A percentile compares a stretch with the other conserved stretches of the same genome.
Conservation (phyloP, 2,113 vertebrate genomes). For the Megalops atlanticus region DNA sequence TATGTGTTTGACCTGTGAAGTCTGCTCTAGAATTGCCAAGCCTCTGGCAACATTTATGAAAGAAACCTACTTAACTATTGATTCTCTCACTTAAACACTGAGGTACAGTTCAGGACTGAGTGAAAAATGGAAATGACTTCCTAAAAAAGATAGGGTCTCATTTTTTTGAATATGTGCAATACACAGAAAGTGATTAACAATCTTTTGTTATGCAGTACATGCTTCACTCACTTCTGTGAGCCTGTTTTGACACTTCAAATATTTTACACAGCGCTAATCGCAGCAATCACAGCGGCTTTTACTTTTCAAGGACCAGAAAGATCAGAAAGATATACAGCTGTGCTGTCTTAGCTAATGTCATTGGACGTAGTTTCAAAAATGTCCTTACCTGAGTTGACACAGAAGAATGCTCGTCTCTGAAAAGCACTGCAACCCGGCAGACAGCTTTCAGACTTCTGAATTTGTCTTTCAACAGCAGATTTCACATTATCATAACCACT, state of each 20-base stretch:
- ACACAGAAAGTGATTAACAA: too few species aligned
- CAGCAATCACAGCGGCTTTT: too few species aligned
- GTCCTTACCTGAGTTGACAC: conserved; percentile 47
- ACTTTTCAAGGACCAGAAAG: too few species aligned
- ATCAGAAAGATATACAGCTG: not conserved
- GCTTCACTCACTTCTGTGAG: too few species aligned
- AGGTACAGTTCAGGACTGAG: not conserved
- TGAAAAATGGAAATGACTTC: not conserved
- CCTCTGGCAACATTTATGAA: not conserved
- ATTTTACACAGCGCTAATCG: too few species aligned
- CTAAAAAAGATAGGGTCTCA: too few species aligned
- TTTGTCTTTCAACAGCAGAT: conserved; percentile 9
- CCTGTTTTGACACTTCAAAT: too few species aligned
- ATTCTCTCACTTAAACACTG: not conserved
- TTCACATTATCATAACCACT: conserved; percentile 58
- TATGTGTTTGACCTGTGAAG: not conserved
- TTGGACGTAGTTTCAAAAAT: not conserved
- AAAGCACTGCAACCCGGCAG: not conserved
- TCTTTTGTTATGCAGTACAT: too few species aligned
- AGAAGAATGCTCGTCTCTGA: not conserved
- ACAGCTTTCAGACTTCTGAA: not conserved
- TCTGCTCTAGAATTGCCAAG: not conserved
- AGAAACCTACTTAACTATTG: not conserved
- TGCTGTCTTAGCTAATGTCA: not conserved
- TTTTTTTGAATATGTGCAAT: too few species aligned